These are phyloP conservation scores for Gryllus bimaculatus DNA, from an alignment of 1,140 invertebrate genomes.

Conservation along the genomic window DNA sequence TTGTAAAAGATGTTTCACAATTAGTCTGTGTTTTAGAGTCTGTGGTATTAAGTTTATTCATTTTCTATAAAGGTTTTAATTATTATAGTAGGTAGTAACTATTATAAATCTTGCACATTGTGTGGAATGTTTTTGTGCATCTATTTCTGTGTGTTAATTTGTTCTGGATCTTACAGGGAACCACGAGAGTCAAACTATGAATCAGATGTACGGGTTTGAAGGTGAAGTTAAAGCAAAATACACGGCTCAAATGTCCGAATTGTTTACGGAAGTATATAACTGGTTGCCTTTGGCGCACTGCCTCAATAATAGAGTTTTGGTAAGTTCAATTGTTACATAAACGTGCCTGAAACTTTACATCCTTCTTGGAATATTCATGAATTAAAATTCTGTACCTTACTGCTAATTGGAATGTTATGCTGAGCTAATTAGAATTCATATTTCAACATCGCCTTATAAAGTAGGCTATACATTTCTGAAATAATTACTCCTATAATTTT, in stretches of 20 bases:
- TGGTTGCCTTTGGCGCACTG: slow-evolving; percentile 93
- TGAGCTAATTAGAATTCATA: neutral
- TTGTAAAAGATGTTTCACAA: too few relatives aligned
- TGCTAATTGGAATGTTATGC: neutral
- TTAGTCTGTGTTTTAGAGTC: too few relatives aligned
- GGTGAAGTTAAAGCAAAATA: slow-evolving; percentile 97
- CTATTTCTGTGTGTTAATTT: slow-evolving; percentile 7
- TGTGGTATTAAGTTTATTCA: too few relatives aligned
- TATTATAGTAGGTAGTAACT: too few relatives aligned
- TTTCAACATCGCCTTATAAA: neutral
- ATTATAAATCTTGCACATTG: too few relatives aligned
- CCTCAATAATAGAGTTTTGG: slow-evolving; percentile 83
- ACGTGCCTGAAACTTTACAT: neutral
- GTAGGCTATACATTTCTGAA: too few relatives aligned
- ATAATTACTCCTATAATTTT: too few relatives aligned
- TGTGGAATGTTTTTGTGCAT: too few relatives aligned
- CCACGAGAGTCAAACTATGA: slow-evolving; percentile 97
- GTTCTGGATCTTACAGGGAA: slow-evolving; percentile 59
- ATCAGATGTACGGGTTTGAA: slow-evolving; percentile 98
- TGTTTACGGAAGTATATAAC: slow-evolving; percentile 98
- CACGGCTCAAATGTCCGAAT: slow-evolving; percentile 83
- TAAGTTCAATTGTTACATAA: slow-evolving; percentile 36
- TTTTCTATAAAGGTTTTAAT: too few relatives aligned
- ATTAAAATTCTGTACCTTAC: too few relatives aligned
- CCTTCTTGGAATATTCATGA: neutral